Conservation (phyloP, 2,888 invertebrate species). For the Bedellia somnulentella region DNA sequence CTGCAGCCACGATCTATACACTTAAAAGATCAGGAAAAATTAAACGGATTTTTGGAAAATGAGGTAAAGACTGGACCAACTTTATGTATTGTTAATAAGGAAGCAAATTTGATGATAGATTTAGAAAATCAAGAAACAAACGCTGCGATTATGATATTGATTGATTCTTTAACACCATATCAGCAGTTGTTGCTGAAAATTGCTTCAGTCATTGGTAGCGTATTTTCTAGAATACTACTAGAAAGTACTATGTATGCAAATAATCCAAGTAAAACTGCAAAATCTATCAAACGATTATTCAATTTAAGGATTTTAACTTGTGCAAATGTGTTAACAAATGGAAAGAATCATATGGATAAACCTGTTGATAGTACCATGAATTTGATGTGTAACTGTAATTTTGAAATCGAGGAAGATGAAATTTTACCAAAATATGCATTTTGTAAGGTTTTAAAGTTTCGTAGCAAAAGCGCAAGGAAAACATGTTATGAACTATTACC, state of each 20-base stretch:
- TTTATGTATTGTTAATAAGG: conserved; percentile 32
- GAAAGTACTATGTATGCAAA: conserved; percentile 58
- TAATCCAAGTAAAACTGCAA: conserved; percentile 37
- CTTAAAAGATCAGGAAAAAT: conserved; percentile 21
- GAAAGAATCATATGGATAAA: conserved; percentile 5
- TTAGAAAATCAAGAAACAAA: conserved; percentile 42
- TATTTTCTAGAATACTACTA: conserved; percentile 52
- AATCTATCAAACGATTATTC: conserved; percentile 59
- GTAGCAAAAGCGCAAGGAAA: conserved; percentile 44
- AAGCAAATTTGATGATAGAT: conserved; percentile 32
- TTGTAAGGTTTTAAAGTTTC: conserved; percentile 61
- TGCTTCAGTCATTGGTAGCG: conserved; percentile 58
- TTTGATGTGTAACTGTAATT: conserved; percentile 38
- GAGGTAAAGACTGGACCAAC: conserved; percentile 22
- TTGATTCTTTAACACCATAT: conserved; percentile 59
- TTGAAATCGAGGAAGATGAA: conserved; percentile 24
- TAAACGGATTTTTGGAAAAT: conserved; percentile 25
- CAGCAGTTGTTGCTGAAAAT: conserved; percentile 64
- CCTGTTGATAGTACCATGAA: conserved; percentile 13
- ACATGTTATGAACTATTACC: conserved; percentile 58
- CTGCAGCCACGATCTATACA: conserved; percentile 35
- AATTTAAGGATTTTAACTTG: conserved; percentile 57
- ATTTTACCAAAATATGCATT: conserved; percentile 55
- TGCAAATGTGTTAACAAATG: conserved; percentile 26
- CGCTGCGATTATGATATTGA: conserved; percentile 53